These are phyloP conservation scores for Trochalopteron elliotii DNA, from an alignment of 2,113 vertebrate species.

Conservation along the genomic window DNA sequence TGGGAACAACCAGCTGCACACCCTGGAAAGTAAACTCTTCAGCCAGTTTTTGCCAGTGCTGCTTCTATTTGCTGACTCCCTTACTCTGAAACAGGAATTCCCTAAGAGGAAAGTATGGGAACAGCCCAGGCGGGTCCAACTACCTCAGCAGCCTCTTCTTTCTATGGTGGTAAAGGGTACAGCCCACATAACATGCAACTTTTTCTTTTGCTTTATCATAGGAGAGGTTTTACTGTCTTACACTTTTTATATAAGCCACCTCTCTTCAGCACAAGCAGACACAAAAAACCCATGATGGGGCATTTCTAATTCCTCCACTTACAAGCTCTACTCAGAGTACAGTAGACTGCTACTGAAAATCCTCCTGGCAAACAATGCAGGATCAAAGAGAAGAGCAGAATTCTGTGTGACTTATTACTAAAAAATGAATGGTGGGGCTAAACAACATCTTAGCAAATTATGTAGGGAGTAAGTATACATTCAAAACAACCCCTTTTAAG, in stretches of 20 bases:
- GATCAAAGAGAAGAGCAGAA: neutral
- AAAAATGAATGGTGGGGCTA: neutral
- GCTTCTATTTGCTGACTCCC: neutral
- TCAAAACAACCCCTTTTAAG: neutral
- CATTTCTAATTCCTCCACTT: neutral
- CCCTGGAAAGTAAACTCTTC: neutral
- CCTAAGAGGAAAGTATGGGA: neutral
- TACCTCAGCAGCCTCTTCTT: neutral
- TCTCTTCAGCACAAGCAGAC: neutral
- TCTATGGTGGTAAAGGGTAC: neutral
- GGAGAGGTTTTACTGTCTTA: neutral
- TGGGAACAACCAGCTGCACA: neutral
- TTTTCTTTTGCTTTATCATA: neutral
- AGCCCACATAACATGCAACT: neutral
- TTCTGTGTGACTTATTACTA: neutral
- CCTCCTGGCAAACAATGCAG: neutral
- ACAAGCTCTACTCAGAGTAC: neutral
- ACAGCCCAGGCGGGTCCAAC: rapidly evolving
- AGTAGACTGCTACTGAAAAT: neutral
- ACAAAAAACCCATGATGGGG: rapidly evolving
- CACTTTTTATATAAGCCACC: neutral
- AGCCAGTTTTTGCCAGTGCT: neutral
- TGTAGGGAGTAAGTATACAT: neutral
- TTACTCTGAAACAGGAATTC: neutral
- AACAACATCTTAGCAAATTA: neutral